A percentile compares a stretch with the other conserved stretches of the same genome.
Conservation (phyloP, 2,888 invertebrate genomes). For the Thecophora atra region DNA sequence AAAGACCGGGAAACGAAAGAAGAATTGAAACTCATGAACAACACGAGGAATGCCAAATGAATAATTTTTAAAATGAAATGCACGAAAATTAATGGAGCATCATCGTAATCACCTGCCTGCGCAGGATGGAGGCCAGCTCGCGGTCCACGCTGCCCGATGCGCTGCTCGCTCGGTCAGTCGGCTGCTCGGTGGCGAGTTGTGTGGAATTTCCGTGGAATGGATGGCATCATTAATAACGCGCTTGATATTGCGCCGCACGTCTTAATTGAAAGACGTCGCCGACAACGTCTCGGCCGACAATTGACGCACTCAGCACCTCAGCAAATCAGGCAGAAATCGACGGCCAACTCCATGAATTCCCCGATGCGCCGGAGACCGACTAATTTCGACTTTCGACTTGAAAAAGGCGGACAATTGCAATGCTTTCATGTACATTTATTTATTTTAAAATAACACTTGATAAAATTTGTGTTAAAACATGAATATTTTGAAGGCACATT, state of each 20-base stretch:
- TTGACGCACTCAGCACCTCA: background rate
- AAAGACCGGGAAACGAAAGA: slow-evolving; percentile 5
- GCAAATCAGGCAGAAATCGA: background rate
- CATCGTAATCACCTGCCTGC: slow-evolving; percentile 33
- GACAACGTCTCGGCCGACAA: background rate
- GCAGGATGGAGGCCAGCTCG: background rate
- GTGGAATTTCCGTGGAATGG: slow-evolving; percentile 6
- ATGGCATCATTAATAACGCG: slow-evolving; percentile 28
- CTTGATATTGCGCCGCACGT: slow-evolving; percentile 19
- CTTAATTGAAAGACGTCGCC: slow-evolving; percentile 21
- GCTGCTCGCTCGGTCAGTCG: slow-evolving; percentile 1
- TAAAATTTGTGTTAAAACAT: too few species aligned
- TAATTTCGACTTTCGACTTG: background rate
- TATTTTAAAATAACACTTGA: too few species aligned
- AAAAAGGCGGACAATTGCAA: too few species aligned
- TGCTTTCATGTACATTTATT: background rate
- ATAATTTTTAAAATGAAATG: slow-evolving; percentile 32
- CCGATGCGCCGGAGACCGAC: background rate
- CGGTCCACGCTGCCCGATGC: too few species aligned
- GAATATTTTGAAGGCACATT: too few species aligned
- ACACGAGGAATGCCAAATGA: slow-evolving; percentile 25
- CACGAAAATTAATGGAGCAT: slow-evolving; percentile 36
- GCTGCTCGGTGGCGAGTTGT: background rate
- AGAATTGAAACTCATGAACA: too few species aligned
- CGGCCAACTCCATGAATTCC: background rate